Percentiles rank a stretch among this genome's conserved stretches.
Conservation (phyloP, 2,888 invertebrate species). For the Leptinotarsa rubiginosa region DNA sequence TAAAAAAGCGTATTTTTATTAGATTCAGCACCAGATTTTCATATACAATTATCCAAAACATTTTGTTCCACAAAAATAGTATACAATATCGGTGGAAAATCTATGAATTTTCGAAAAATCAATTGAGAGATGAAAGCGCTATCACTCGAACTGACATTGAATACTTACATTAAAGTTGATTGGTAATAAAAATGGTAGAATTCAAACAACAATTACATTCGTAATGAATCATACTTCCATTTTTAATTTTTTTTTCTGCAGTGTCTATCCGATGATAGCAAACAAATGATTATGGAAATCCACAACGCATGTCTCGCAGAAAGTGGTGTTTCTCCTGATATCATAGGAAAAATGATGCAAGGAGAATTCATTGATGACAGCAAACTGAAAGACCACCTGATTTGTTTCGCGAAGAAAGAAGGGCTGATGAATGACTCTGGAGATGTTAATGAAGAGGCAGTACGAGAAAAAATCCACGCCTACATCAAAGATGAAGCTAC, state of each 20-base stretch:
- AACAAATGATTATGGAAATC: slow-evolving; percentile 10
- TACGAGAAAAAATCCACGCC: slow-evolving; percentile 14
- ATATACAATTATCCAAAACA: no score
- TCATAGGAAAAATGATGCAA: background rate
- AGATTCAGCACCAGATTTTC: no score
- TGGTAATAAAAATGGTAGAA: no score
- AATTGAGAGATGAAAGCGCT: no score
- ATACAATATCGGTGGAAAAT: no score
- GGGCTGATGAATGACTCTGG: slow-evolving; percentile 25
- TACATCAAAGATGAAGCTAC: slow-evolving; percentile 9
- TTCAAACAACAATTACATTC: background rate
- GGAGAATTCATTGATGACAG: slow-evolving; percentile 17
- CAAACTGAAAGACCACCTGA: slow-evolving; percentile 13
- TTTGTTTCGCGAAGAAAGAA: slow-evolving; percentile 22
- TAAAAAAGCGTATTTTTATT: no score
- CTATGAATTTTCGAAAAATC: no score
- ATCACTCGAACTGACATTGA: no score
- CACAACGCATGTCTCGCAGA: slow-evolving; percentile 10
- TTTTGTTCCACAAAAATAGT: no score
- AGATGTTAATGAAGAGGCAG: slow-evolving; percentile 1
- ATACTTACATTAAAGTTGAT: no score
- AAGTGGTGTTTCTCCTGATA: slow-evolving; percentile 18
- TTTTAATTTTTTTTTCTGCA: background rate
- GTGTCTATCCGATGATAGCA: slow-evolving; percentile 9
- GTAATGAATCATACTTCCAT: background rate